Percentiles rank a stretch among this genome's conserved stretches.
Evolutionary conservation across 2,797 vertebrate species (phyloP).

Genomic region (Helarctos malayanus): DNA sequence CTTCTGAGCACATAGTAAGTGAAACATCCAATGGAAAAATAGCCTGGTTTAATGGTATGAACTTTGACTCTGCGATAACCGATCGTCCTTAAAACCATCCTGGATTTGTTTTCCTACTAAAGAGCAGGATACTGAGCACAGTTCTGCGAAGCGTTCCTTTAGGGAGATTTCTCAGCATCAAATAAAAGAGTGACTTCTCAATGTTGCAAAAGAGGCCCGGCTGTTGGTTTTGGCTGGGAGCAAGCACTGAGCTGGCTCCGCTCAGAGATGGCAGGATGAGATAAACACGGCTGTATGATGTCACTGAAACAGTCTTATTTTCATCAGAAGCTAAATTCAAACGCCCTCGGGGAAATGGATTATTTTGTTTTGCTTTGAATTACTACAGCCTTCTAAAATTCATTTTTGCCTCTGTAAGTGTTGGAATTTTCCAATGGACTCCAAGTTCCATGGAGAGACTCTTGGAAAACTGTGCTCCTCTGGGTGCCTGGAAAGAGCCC

Average conservation of each 20-base stretch:
- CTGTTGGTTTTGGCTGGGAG: constrained; percentile 59
- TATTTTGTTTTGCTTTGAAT: constrained; percentile 52
- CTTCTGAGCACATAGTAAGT: not conserved
- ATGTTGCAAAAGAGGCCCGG: not conserved
- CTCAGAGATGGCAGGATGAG: constrained; percentile 35
- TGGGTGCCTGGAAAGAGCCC: not conserved
- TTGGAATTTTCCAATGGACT: not conserved
- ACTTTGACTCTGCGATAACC: not conserved
- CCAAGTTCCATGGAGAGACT: not conserved
- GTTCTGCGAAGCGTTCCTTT: not conserved
- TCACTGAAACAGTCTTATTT: constrained; percentile 61
- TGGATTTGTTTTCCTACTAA: constrained; percentile 28
- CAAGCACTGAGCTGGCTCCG: constrained; percentile 4
- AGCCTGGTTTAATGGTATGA: not conserved
- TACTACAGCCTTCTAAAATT: constrained; percentile 14
- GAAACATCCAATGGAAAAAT: not conserved
- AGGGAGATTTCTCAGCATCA: constrained; percentile 27
- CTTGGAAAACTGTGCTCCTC: not conserved
- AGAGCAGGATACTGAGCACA: not conserved
- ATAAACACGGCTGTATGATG: constrained; percentile 58
- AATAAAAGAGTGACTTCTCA: constrained; percentile 50
- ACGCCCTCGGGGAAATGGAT: not conserved
- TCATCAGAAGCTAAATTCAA: constrained; percentile 61
- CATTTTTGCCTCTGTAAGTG: constrained; percentile 16
- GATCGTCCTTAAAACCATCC: not conserved